Base-by-base conservation (phyloP, 2,113 vertebrate genomes). In the Gopherus flavomarginatus region DNA sequence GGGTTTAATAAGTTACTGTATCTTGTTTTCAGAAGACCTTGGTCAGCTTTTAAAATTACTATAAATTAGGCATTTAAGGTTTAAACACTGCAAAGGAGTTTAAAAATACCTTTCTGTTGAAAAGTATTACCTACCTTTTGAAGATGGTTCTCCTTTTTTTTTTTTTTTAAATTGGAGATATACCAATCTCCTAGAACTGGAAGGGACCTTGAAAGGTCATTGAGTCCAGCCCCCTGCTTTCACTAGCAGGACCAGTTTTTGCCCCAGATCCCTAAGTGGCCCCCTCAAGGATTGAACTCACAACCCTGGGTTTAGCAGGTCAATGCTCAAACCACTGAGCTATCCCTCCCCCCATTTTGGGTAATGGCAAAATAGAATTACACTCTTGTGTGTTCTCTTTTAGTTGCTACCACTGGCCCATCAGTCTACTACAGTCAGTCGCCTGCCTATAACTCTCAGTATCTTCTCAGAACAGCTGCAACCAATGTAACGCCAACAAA, bases 391-490 rank as follows among this genome's bases (percentile, higher is more conserved):
- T 91, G 1, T 95, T 96, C 22, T 57, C 80, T 94, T 98, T 96
- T 93, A 99, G 99, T 99, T 98, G 95, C 99, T 91, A 99, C 99
- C 44, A 99, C 99, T 95, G 99, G 98, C 56, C 98, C 99, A 5
- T 98, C 99, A 92, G 98, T 97, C 59, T 99, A 99, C 98, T 99
- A 99, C 98, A 99, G 98, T 95, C 99, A 99, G 92, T 99, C 99
- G 92, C 99, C 99, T 96, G 99, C 98, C 85, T 99, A 99, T 97
- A 99, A 99, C 97, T 99, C 99, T 77, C 99, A 99, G 95, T 99
- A 99, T 98, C 99, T 99, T 96, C 98, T 99, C 72, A 99, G 99
- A 96, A 98, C 99, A 97, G 98, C 99, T 75, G 98, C 99, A 93
- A 97, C 97, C 65, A 99, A 99, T 97, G 98, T 99, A 89, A 99